Evolutionary conservation across 2,113 vertebrate genomes (phyloP), one percentile per base, ranked within the genome.

Genomic region (Naja naja): DNA sequence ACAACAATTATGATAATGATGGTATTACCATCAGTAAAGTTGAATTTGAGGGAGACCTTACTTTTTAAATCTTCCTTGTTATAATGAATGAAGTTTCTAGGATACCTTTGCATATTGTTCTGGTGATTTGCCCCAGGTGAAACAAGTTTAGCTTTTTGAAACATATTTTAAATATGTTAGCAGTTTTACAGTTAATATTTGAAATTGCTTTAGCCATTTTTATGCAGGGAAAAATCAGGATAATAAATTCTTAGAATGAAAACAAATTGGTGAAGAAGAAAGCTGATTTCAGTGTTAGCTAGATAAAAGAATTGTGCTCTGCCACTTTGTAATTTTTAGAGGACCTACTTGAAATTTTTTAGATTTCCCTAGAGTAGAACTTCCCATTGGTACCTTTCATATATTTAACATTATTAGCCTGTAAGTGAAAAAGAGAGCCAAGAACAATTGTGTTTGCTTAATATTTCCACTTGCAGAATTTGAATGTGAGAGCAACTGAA

Each of bases 351-450:
- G n/a, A 74, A 39, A 18, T 74, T 74, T 81, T 81, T 18, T 81
- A 20, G n/a, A 22, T 81, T 81, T 81, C 18, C n/a, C 34, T 39
- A 81, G 34, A 39, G n/a, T 39, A 81, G 16, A 34, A 74, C 5
- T 7, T 74, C n/a, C 69, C n/a, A 74, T 34, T 74, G n/a, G 69
- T 9, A 39, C 69, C 1, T 9, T 81, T 81, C 16, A 81, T 81
- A 39, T 81, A 39, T 81, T 81, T 39, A 39, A 39, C 69, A 39
- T 22, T 81, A 81, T 55, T 47, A 88, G 0, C 49, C 30, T 25
- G 93, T 6, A 43, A 92, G 92, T 91, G 20, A n/a, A 94, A 95
- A 93, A 47, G 52, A 49, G n/a, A 55, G 18, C 8, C 34, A 81
- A 81, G 74, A 81, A 81, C 52, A 45, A 47, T 27, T 45, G 5